Base-by-base conservation (phyloP, 1,140 invertebrate genomes). In the Procambarus virginalis region DNA sequence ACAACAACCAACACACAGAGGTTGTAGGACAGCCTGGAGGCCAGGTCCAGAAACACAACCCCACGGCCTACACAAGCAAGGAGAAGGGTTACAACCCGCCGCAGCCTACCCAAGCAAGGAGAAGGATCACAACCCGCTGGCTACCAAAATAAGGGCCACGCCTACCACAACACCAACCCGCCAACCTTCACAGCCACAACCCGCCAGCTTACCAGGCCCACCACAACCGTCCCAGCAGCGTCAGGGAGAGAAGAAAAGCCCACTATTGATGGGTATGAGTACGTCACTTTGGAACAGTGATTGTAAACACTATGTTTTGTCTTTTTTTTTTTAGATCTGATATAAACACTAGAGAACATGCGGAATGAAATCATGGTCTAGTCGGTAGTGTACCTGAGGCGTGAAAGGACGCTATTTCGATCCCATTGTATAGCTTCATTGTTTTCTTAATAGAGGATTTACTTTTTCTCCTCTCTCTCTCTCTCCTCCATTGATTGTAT, bases 231-330 rank as follows among this genome's bases (percentile, higher is more conserved):
- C 51, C 79, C 2, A 10, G 4, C 22, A 10, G 3, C 48, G 79
- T 22, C 22, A 34, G 17, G 51, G n/a, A 2, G 3, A 51, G 0
- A 81, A 81, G 17, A 34, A 14, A 51, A n/a, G n/a, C 14, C 12
- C 14, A 22, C 17, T n/a, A 10, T 60, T 2, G 79, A 81, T 60
- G 79, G 79, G 2, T 81, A 81, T 34, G 79, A 81, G 60, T 81
- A 81, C 51, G 79, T 81, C 49, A 81, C 79, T 9, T 34, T 81
- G 34, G 79, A 81, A n/a, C 51, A 81, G 79, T 81, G 22, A 58
- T 81, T 51, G 51, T 22, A 34, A 17, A 34, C 34, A 34, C 34
- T 34, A 34, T 34, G 34, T 34, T 34, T 34, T 34, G 34, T 34
- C 34, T 34, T 34, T 34, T 34, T 34, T 34, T 34, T 34, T 34